Base-by-base conservation (phyloP, 2,797 vertebrate genomes). In the Chiroxiphia lanceolata region DNA sequence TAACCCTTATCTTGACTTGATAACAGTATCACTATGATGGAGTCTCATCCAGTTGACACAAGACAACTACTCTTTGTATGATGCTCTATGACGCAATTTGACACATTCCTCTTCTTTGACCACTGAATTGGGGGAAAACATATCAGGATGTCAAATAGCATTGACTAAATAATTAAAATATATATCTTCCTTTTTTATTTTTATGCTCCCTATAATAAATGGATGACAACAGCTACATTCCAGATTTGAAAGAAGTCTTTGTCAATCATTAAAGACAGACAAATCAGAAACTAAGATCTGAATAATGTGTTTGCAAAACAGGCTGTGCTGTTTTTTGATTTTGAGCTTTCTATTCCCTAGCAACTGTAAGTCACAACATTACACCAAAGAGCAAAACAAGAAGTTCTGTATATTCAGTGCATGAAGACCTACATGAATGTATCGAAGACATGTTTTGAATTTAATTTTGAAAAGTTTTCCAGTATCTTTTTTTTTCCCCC, bases 281-380 rank as follows among this genome's bases (percentile, higher is more conserved):
- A 90, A 90, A 83, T 83, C 44, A 83, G 64, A 86, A 92, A 48
- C 25, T 51, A 42, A 70, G 57, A 90, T 48, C 25, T 83, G 61
- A 87, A 90, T 44, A 71, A 75, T 2, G 6, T 33, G 23, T 78
- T 81, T 92, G 63, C 34, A 82, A 85, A 87, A 69, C 59, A 85
- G 47, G 47, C n/a, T 61, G 19, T 72, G 34, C 47, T 16, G 3
- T 69, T 82, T 92, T 95, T 87, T 91, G 50, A 53, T 84, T 93
- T 60, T 84, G 57, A 87, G 33, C 21, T 80, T 87, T 87, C 47
- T 87, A 87, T 76, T 92, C 68, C 79, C 71, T 85, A 87, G 90
- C 79, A 94, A 94, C 79, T 91, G 59, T 36, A 91, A 91, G 67
- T 80, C 90, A 94, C 77, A 94, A 90, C 54, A 71, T 42, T 78